Conservation (phyloP, 2,113 vertebrate genomes). For the Pyrgilauda ruficollis region DNA sequence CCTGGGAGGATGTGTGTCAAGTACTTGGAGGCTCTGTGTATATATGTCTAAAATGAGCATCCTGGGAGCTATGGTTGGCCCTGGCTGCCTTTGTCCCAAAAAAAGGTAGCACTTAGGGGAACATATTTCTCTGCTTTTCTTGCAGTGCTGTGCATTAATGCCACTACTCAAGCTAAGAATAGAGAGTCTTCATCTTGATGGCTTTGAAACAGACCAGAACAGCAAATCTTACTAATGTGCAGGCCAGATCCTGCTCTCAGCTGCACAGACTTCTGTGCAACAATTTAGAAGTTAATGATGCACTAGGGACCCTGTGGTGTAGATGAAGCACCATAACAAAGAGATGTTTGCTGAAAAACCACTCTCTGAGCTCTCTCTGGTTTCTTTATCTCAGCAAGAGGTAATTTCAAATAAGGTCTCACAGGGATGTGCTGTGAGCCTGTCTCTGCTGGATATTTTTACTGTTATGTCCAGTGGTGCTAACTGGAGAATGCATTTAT, state of each 20-base stretch:
- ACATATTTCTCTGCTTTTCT: background rate
- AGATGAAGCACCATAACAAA: slow-evolving; percentile 2
- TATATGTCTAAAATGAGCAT: background rate
- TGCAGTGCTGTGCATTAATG: background rate
- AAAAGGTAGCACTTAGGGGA: background rate
- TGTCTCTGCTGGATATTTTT: background rate
- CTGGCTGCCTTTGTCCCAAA: background rate
- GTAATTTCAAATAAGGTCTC: slow-evolving; percentile 7
- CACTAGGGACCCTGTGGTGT: slow-evolving; percentile 12
- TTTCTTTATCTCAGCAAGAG: background rate
- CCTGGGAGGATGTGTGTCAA: background rate
- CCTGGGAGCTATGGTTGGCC: background rate
- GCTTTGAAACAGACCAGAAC: slow-evolving; percentile 2
- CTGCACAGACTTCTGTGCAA: background rate
- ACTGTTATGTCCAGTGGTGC: background rate
- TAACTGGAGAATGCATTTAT: background rate
- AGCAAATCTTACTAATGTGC: background rate
- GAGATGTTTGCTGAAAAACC: slow-evolving; percentile 4
- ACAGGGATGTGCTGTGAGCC: background rate
- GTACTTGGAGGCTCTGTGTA: background rate
- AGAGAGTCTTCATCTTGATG: slow-evolving; percentile 1
- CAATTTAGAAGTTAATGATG: background rate
- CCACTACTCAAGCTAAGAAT: background rate
- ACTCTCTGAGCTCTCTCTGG: background rate
- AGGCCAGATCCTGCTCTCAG: background rate